These are phyloP conservation scores for Danionella cerebrum DNA, from an alignment of 2,113 vertebrate genomes.

Conservation along the genomic window DNA sequence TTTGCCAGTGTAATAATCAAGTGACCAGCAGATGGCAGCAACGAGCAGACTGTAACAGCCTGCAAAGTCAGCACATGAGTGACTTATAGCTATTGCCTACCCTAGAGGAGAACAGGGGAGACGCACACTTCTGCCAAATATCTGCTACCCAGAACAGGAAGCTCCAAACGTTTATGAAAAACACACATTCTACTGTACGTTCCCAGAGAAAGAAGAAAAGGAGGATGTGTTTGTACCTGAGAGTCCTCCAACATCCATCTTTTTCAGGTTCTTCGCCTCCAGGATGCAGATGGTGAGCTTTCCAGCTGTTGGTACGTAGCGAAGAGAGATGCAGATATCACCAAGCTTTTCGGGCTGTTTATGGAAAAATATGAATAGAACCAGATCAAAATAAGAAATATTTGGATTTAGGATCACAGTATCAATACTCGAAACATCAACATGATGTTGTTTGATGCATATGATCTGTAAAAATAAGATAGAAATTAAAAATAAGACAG, in stretches of 20 bases:
- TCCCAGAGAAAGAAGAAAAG: not conserved
- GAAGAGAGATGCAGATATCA: constrained; percentile 94
- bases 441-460: no score
- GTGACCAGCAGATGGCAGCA: constrained; percentile 53
- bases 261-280: constrained; percentile 98
- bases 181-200: no score
- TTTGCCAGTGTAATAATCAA: no score
- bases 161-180: no score
- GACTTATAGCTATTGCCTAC: no score
- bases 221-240: constrained; percentile 67
- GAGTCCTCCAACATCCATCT: constrained; percentile 96
- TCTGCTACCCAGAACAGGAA: no score
- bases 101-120: no score
- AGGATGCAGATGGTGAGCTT: constrained; percentile 97
- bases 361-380: no score
- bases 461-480: no score
- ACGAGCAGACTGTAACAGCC: constrained; percentile 15
- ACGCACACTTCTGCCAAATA: no score
- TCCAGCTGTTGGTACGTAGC: constrained; percentile 92
- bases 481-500: no score
- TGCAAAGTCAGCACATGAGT: constrained; percentile 61
- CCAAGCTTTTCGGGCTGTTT: constrained; percentile 91
- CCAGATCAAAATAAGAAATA: constrained; percentile 11
- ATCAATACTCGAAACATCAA: no score
- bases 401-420: not conserved